A percentile compares a stretch with the other conserved stretches of the same genome.
Evolutionary conservation across 2,113 vertebrate species (phyloP).

Genomic region (Rattus rattus): DNA sequence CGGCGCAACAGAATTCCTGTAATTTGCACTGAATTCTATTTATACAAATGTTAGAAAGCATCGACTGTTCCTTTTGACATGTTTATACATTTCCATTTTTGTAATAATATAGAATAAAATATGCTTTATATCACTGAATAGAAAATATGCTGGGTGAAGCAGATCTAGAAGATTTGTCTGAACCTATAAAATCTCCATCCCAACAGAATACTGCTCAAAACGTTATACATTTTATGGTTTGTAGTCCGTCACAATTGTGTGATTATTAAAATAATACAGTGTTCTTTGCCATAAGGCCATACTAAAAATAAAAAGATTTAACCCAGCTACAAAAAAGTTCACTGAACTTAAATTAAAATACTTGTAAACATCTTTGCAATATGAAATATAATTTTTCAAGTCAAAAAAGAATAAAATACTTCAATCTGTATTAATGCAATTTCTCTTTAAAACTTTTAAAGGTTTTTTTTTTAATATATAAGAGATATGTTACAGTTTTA

Average conservation of each 20-base stretch:
- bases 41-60: constrained; percentile 99
- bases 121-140: constrained; percentile 99
- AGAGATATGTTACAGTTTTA: constrained; percentile 94
- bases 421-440: constrained; percentile 99
- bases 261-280: constrained; percentile 99
- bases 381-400: constrained; percentile 99
- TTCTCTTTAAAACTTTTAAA: constrained; percentile 97
- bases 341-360: constrained; percentile 99
- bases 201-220: constrained; percentile 98
- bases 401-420: constrained; percentile 99
- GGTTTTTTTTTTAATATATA: constrained; percentile 90
- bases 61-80: constrained; percentile 94
- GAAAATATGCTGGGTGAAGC: constrained; percentile 99
- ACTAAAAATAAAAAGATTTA: constrained; percentile 98
- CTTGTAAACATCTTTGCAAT: constrained; percentile 99
- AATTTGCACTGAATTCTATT: constrained; percentile 98
- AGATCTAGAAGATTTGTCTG: constrained; percentile 94
- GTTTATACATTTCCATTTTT: constrained; percentile 94
- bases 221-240: constrained; percentile 92
- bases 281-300: constrained; percentile 96
- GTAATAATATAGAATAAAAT: constrained; percentile 99
- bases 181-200: constrained; percentile 97
- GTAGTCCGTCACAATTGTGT: constrained; percentile 91
- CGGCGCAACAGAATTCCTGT: constrained; percentile 98
- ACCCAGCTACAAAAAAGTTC: constrained; percentile 99